A percentile compares a stretch with the other conserved stretches of the same genome.
Conservation (phyloP, 2,113 vertebrate genomes). For the Pterocles burchelli region DNA sequence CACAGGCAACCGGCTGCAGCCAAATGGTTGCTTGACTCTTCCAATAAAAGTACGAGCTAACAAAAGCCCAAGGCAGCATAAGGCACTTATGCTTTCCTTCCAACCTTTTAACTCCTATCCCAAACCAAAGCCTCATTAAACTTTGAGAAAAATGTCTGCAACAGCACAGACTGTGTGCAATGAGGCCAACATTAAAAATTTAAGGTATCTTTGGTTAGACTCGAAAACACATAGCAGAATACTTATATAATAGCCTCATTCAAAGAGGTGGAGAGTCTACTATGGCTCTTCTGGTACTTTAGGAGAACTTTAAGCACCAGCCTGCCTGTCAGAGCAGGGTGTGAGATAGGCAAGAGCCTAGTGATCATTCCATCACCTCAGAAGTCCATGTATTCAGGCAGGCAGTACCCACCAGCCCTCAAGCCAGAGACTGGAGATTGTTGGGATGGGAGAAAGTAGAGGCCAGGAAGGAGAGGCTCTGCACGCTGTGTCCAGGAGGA, state of each 20-base stretch:
- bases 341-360: not conserved
- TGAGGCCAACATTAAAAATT: not conserved
- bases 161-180: not conserved
- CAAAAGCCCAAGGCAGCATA: not conserved
- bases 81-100: not conserved
- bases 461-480: not conserved
- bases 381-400: not conserved
- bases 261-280: not conserved
- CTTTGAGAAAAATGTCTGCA: not conserved
- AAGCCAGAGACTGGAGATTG: not conserved
- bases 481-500: not conserved
- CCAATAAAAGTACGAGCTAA: not conserved
- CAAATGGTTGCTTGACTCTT: not conserved
- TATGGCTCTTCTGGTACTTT: not conserved
- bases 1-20: not conserved
- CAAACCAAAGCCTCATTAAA: not conserved
- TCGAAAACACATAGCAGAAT: not conserved
- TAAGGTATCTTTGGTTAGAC: not conserved
- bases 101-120: not conserved
- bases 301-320: not conserved
- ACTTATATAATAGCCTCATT: not conserved
- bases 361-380: not conserved
- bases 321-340: not conserved
- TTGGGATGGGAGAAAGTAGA: not conserved
- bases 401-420: not conserved